Base-by-base conservation (phyloP, 2,888 invertebrate genomes). In the Meta bourneti region DNA sequence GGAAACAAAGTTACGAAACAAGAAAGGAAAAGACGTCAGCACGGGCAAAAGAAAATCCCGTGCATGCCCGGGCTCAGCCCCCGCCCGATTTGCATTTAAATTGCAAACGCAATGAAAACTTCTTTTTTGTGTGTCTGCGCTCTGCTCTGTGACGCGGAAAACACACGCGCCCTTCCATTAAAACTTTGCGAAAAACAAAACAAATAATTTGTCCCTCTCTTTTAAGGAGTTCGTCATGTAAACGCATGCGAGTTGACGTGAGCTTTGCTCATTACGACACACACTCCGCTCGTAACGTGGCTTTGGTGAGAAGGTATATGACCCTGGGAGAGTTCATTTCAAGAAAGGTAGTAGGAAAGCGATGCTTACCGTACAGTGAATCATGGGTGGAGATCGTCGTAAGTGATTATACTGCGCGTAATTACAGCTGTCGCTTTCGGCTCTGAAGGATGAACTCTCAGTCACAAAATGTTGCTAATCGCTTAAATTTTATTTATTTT, bases 51-150 rank as follows among this genome's bases (percentile, higher is more conserved):
- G 34, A 34, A 34, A 34, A 2, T 4, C 4, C 4, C 34, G 34
- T 34, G 34, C 34, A 34, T 34, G 61, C 9, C 61, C 13, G 51
- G 51, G 49, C 77, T 49, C 51, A 5, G 72, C 52, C 84, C 74
- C 51, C 7, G 72, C 34, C 84, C 74, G 71, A 80, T 87, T 87
- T 87, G 87, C 87, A 87, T 87, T 87, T 87, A 87, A 87, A 87
- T 87, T 87, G 72, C 87, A 61, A 79, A 49, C 52, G 79, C 87
- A 84, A 84, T 84, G 84, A 75, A 61, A 84, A 20, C 34, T 34
- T 7, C 52, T 84, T 74, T 74, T 84, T 61, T 70, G n/a, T n/a
- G n/a, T n/a, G n/a, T 69, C 48, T 51, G 9, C 71, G 7, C 72
- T 8, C 34, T 34, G 74, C 16, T 54, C 54, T 84, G 19, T 9